Conservation (phyloP, 2,113 vertebrate species). For the Calyptommatus sinebrachiatus region DNA sequence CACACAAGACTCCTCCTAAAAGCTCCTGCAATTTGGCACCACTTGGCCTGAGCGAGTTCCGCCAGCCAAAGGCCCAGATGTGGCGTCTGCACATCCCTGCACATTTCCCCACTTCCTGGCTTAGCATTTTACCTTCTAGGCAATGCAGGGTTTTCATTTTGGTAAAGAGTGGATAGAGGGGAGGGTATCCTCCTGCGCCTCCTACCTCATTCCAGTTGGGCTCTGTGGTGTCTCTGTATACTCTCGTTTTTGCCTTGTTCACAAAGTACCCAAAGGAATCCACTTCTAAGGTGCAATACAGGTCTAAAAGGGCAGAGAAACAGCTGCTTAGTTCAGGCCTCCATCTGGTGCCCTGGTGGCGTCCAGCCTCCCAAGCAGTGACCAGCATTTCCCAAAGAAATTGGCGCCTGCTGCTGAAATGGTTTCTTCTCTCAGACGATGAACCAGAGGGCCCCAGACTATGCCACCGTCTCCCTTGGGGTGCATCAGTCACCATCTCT, state of each 20-base stretch:
- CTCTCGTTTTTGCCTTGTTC: constrained; percentile 94
- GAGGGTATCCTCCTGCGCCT: neutral
- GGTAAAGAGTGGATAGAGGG: neutral
- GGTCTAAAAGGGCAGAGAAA: constrained; percentile 61
- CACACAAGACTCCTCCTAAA: neutral
- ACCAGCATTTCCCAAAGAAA: neutral
- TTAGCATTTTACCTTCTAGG: too few species aligned
- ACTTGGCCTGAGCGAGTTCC: too few species aligned
- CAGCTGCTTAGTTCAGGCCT: neutral
- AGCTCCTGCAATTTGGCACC: neutral
- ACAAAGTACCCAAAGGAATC: constrained; percentile 97
- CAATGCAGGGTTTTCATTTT: too few species aligned
- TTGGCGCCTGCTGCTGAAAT: too few species aligned
- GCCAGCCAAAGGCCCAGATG: too few species aligned
- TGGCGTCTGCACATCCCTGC: too few species aligned
- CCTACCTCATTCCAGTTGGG: constrained; percentile 96
- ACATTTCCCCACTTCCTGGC: too few species aligned
- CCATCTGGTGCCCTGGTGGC: too few species aligned
- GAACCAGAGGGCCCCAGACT: too few species aligned
- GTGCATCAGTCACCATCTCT: too few species aligned
- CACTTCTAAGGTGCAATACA: constrained; percentile 93
- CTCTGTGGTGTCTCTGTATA: constrained; percentile 88
- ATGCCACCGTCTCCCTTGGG: too few species aligned
- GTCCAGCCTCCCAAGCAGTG: neutral
- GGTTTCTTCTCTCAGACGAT: too few species aligned